Base-by-base conservation (phyloP, 2,113 vertebrate species). In the Laticauda colubrina region DNA sequence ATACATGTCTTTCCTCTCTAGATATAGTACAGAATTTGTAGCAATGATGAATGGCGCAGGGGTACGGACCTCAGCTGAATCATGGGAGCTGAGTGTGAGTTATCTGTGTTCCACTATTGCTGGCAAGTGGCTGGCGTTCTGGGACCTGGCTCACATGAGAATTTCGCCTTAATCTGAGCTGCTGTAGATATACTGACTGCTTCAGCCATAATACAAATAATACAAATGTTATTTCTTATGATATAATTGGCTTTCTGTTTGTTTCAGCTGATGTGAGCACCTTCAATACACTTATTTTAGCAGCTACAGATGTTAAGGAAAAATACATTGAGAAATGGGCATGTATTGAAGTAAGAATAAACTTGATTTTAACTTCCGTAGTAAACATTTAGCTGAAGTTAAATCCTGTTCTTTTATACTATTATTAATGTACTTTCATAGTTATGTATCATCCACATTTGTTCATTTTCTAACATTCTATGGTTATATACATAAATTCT, bases 241-340 rank as follows among this genome's bases (percentile, higher is more conserved):
- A 2, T 61, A 2, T 56, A 94, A 91, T 61, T 5, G 64, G 23
- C 94, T 93, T 89, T 9, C 94, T 69, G 0, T 9, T 0, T 94
- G 94, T 96, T 94, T 34, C 89, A 99, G 99, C 97, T n/a, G 98
- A 99, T 57, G 97, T 99, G 39, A 94, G 98, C 92, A 97, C 98
- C 56, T 99, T 99, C 97, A 99, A 98, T 10, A 97, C 98, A 0
- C 94, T 99, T 94, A 98, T 99, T 91, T 75, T 92, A 75, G 98
- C 98, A 12, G 97, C 96, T 94, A 96, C 97, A 0, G 87, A 96
- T 0, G 45, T 97, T 0, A 95, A 96, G 95, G 98, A 97, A 0
- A 98, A 91, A 61, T 97, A 95, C 88, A 2, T 8, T 0, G 98
- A 98, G 14, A 98, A 95, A 95, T 98, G 98, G 98, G 97, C 97